Evolutionary conservation across 2,113 vertebrate species (phyloP), one percentile per base, ranked within the genome.

Genomic region (Ginglymostoma cirratum): DNA sequence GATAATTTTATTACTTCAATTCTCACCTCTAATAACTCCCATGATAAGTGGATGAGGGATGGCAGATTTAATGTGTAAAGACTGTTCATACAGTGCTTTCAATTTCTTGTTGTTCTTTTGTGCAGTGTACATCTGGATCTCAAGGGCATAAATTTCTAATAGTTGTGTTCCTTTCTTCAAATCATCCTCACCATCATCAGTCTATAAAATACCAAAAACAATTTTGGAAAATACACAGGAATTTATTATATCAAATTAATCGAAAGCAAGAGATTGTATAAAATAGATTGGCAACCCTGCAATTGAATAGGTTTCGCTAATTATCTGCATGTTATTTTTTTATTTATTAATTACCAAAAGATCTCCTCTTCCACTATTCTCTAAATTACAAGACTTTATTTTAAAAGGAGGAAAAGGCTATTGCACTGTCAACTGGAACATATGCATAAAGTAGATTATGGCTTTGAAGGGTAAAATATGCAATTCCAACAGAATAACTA

Each of bases 41-140:
- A 99, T 99, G 97, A 99, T 99, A 96, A 99, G 98, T 2, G 99
- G 99, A 96, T 99, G 99, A 96, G 99, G 99, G 97, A 99, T 99
- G 96, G 99, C 99, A 96, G 99, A 99, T 97, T 99, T 99, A 97
- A 99, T 99, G 97, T 99, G 99, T 97, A 99, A 98, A 7, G 99
- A 99, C 97, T 99, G 99, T 97, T 99, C 99, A 96, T 99, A 99
- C 95, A 99, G 98, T 95, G 99, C 99, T 98, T 99, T 99, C 96
- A 99, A 98, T 97, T 99, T 99, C 98, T 99, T 99, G 98, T 99
- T 99, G 98, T 99, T 99, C 98, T 99, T 99, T 97, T 99, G 99
- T 97, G 99, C 99, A 0, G 99, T 99, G 97, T 99, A 99, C 99
- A 99, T 99, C 96, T 99, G 99, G 97, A 99, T 99, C 98, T 99